These are phyloP conservation scores for Orthosia gothica DNA, from an alignment of 2,888 invertebrate species.

Conservation along the genomic window DNA sequence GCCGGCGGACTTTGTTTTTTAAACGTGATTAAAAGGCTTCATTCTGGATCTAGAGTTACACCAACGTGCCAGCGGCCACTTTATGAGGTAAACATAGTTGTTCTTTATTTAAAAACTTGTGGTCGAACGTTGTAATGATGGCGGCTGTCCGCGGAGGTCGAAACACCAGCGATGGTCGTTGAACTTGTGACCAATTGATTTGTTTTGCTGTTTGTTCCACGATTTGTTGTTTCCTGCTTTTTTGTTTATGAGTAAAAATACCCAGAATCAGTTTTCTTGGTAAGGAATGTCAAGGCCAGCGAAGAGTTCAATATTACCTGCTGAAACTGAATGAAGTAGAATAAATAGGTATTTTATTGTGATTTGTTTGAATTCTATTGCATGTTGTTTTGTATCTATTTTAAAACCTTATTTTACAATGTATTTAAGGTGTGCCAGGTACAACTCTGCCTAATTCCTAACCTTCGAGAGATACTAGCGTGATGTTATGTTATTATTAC, in stretches of 20 bases:
- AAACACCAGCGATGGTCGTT: constrained; percentile 70
- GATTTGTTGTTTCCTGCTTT: constrained; percentile 57
- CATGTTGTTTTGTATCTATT: neutral
- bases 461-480: no score
- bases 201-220: constrained; percentile 68
- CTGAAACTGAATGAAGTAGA: neutral
- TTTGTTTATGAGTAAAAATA: constrained; percentile 50
- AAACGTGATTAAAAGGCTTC: constrained; percentile 86
- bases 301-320: constrained; percentile 21
- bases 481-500: no score
- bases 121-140: constrained; percentile 38
- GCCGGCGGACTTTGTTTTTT: constrained; percentile 76
- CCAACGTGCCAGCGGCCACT: constrained; percentile 95
- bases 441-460: no score
- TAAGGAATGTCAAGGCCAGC: constrained; percentile 51
- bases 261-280: constrained; percentile 40
- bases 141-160: constrained; percentile 52
- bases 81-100: constrained; percentile 91
- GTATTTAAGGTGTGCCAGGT: no score
- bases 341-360: neutral
- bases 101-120: constrained; percentile 31
- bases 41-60: constrained; percentile 95
- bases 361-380: neutral
- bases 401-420: no score
- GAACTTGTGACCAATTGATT: constrained; percentile 76